Percentiles rank a stretch among this genome's conserved stretches.
phyloP scores from a whole-genome alignment of 2,113 vertebrate species.

The Alethe castanea region DNA sequence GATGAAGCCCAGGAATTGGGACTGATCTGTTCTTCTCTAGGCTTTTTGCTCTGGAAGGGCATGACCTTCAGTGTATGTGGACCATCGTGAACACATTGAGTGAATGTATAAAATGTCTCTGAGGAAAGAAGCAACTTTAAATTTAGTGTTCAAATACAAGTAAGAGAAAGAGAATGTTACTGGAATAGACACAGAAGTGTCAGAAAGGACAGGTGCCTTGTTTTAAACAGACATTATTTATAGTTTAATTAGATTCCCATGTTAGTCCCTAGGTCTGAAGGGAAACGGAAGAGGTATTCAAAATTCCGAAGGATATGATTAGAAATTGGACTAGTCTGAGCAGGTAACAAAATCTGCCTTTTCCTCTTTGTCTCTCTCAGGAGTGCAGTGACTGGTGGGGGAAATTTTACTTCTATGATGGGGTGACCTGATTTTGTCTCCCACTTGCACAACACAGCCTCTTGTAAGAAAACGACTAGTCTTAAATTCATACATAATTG shows the following conservation, averaged over 20 bases:
- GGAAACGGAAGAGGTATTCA: constrained; percentile 10
- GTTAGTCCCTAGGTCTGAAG: not conserved
- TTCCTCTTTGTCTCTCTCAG: constrained; percentile 5
- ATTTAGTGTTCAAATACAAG: not conserved
- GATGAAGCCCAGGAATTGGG: not conserved
- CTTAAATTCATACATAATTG: constrained; percentile 76
- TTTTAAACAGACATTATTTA: not conserved
- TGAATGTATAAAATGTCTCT: not conserved
- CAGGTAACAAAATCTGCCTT: constrained; percentile 23
- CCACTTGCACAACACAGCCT: constrained; percentile 28
- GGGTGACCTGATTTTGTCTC: constrained; percentile 70
- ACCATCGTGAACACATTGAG: not conserved
- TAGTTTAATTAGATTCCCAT: constrained; percentile 21
- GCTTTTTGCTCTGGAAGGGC: not conserved
- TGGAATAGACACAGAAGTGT: not conserved
- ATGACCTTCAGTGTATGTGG: not conserved
- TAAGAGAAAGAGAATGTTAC: not conserved
- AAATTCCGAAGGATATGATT: constrained; percentile 20
- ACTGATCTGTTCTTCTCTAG: not conserved
- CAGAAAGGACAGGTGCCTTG: not conserved
- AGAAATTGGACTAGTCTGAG: constrained; percentile 20
- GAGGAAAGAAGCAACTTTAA: not conserved
- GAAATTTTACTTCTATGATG: constrained; percentile 62
- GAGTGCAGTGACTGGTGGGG: constrained; percentile 9
- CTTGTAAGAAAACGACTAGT: constrained; percentile 43